Conservation (phyloP, 2,113 vertebrate species). For the Murina feae region DNA sequence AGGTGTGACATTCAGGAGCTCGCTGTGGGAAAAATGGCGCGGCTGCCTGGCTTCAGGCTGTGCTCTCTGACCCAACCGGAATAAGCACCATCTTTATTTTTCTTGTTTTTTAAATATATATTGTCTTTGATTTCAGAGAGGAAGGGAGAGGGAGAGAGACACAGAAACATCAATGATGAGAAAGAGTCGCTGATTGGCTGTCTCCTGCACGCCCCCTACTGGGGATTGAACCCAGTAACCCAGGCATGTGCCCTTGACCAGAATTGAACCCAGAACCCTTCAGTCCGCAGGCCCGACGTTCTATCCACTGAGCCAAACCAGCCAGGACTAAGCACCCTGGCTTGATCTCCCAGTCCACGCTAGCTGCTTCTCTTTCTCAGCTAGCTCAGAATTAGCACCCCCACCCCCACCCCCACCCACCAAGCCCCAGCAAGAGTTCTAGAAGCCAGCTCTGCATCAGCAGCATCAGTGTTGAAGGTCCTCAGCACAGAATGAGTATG, state of each 20-base stretch:
- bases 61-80: background rate
- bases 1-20: background rate
- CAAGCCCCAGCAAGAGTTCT: background rate
- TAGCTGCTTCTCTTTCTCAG: background rate
- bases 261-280: too few relatives aligned
- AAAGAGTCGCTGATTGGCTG: too few relatives aligned
- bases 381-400: background rate
- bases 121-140: too few relatives aligned
- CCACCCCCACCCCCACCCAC: background rate
- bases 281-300: too few relatives aligned
- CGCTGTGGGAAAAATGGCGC: background rate
- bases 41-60: background rate
- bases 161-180: too few relatives aligned
- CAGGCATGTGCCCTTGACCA: too few relatives aligned
- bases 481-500: background rate
- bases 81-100: background rate
- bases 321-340: background rate
- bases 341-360: background rate
- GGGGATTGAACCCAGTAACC: too few relatives aligned
- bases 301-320: too few relatives aligned
- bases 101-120: background rate
- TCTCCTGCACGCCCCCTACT: rapidly evolving
- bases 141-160: too few relatives aligned
- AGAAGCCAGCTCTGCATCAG: background rate
- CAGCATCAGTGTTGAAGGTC: background rate